Evolutionary conservation across 1,140 invertebrate species (phyloP).

Genomic region (Zaprionus camerounensis): DNA sequence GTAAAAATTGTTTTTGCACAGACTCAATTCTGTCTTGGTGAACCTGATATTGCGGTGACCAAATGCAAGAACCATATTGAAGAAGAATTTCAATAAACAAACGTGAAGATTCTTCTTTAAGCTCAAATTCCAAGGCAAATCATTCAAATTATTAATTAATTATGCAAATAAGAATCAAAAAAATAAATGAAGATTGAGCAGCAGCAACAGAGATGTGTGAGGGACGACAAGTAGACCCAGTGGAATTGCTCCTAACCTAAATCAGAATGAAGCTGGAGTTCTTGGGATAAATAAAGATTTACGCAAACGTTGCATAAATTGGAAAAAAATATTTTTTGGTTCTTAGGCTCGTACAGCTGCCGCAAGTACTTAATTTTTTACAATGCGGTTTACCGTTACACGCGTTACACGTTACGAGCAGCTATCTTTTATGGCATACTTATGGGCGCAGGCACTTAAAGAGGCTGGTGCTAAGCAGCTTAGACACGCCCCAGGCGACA

Average conservation of each 20-base stretch:
- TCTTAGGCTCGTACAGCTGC: conserved; percentile 34
- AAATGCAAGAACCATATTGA: no score
- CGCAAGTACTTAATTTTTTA: conserved; percentile 49
- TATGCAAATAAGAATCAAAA: not conserved
- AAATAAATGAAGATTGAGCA: not conserved
- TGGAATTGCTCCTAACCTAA: conserved; percentile 29
- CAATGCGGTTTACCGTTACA: conserved; percentile 40
- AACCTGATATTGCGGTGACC: no score
- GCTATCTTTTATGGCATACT: conserved; percentile 58
- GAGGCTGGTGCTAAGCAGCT: conserved; percentile 61
- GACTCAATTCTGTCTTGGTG: no score
- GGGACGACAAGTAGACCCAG: not conserved
- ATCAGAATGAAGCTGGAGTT: conserved; percentile 55
- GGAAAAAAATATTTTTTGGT: conserved; percentile 25
- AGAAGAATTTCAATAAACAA: not conserved
- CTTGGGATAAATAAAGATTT: conserved; percentile 38
- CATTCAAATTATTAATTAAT: not conserved
- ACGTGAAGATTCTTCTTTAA: no score
- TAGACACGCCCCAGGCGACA: conserved; percentile 32
- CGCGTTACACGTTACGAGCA: conserved; percentile 28
- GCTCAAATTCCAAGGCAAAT: not conserved
- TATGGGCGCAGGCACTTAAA: conserved; percentile 39
- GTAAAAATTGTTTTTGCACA: no score
- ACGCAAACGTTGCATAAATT: conserved; percentile 44
- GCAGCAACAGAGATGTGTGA: not conserved